phyloP scores from a whole-genome alignment of 2,113 vertebrate species.

The Prochilodus magdalenae region DNA sequence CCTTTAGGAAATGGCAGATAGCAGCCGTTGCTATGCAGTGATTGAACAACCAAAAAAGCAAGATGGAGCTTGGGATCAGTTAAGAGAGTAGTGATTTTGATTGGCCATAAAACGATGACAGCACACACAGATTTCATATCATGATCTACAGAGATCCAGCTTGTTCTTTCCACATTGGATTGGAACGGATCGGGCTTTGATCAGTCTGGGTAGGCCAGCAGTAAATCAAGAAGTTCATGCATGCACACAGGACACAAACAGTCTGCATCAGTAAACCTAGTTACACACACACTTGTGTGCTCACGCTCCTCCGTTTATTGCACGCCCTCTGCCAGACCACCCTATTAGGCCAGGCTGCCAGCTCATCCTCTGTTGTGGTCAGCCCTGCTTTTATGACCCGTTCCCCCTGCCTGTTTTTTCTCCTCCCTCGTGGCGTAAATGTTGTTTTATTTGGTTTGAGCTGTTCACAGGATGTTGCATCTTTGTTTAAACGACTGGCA shows the following conservation, averaged over 20 bases:
- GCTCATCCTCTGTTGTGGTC: constrained; percentile 52
- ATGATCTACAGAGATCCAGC: too few species aligned
- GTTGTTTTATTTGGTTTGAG: constrained; percentile 41
- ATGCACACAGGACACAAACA: background rate
- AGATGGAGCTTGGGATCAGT: too few species aligned
- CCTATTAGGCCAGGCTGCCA: constrained; percentile 8
- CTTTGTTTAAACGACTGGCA: constrained; percentile 40
- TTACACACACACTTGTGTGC: constrained; percentile 26
- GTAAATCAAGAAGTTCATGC: background rate
- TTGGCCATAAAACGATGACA: too few species aligned
- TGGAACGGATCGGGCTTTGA: too few species aligned
- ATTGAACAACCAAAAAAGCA: too few species aligned
- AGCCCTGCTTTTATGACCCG: constrained; percentile 29
- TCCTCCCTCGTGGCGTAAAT: constrained; percentile 34
- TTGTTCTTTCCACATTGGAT: too few species aligned
- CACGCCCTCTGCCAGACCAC: constrained; percentile 13
- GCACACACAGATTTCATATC: too few species aligned
- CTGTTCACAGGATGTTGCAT: constrained; percentile 46
- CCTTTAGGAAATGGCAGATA: too few species aligned
- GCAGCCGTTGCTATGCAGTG: too few species aligned
- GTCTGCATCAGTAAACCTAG: constrained; percentile 2
- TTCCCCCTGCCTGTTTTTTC: constrained; percentile 28
- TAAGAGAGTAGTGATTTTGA: too few species aligned
- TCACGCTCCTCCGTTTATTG: constrained; percentile 4
- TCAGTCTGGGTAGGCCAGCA: too few species aligned